Evolutionary conservation across 2,797 vertebrate species (phyloP).

Genomic region (Neosalanx taihuensis): DNA sequence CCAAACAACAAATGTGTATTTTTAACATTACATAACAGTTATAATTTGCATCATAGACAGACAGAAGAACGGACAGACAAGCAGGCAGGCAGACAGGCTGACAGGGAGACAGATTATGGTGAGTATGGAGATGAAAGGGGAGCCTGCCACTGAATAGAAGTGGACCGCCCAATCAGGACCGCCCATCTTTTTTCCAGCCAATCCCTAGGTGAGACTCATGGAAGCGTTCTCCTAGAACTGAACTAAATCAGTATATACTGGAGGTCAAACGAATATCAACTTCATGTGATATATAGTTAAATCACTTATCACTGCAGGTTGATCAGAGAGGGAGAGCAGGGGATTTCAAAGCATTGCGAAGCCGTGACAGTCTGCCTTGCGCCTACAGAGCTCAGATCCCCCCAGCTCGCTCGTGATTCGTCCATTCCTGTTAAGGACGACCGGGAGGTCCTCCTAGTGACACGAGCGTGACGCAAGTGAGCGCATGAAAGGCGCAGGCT

Average conservation of each 20-base stretch:
- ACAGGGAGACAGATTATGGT: slow-evolving; percentile 15
- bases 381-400: no score
- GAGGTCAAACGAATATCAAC: no score
- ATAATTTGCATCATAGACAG: slow-evolving; percentile 17
- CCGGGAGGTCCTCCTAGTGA: no score
- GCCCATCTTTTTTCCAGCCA: not conserved
- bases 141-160: not conserved
- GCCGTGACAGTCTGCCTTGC: no score
- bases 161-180: not conserved
- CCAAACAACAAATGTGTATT: slow-evolving; percentile 63
- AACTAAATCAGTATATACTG: no score
- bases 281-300: no score
- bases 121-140: not conserved
- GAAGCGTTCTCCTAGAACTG: slow-evolving; percentile 23
- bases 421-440: no score
- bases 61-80: slow-evolving; percentile 5
- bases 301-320: no score
- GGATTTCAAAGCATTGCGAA: no score
- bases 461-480: no score
- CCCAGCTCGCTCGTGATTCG: no score
- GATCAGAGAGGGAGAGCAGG: no score
- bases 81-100: slow-evolving; percentile 10
- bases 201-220: slow-evolving; percentile 19
- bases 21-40: slow-evolving; percentile 48
- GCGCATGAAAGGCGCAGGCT: not conserved